Evolutionary conservation across 2,888 invertebrate species (phyloP).

Genomic region (Parnassius smintheus): DNA sequence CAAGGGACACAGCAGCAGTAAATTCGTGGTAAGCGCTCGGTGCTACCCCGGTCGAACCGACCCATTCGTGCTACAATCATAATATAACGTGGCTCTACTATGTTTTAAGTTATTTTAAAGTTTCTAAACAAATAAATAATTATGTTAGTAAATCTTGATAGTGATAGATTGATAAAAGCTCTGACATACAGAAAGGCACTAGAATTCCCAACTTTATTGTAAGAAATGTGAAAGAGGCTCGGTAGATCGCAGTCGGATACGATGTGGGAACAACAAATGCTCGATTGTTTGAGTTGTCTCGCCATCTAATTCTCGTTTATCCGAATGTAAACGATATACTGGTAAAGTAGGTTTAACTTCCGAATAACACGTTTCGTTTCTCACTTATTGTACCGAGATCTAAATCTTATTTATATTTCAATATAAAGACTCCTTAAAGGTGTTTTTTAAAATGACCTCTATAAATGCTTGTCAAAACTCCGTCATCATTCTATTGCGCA

Average conservation of each 20-base stretch:
- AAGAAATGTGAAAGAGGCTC: slow-evolving; percentile 22
- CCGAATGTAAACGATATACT: slow-evolving; percentile 10
- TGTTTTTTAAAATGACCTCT: neutral
- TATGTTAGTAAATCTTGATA: neutral
- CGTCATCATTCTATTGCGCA: neutral
- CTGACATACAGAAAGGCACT: neutral
- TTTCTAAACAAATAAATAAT: no score
- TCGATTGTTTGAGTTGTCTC: slow-evolving; percentile 14
- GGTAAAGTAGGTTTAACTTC: slow-evolving; percentile 2
- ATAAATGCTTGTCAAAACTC: neutral
- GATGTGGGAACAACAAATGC: slow-evolving; percentile 16
- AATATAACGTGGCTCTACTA: no score
- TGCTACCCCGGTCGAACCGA: no score
- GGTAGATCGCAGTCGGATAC: slow-evolving; percentile 11
- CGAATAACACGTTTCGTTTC: slow-evolving; percentile 4
- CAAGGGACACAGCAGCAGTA: no score
- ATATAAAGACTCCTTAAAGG: neutral
- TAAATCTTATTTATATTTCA: slow-evolving; percentile 6
- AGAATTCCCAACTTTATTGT: slow-evolving; percentile 12
- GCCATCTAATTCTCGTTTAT: slow-evolving; percentile 13
- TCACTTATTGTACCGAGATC: slow-evolving; percentile 11
- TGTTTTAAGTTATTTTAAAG: no score
- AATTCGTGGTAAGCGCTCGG: no score
- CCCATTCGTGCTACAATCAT: no score
- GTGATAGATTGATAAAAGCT: slow-evolving; percentile 1